Base-by-base conservation (phyloP, 2,113 vertebrate species). In the Perca flavescens region DNA sequence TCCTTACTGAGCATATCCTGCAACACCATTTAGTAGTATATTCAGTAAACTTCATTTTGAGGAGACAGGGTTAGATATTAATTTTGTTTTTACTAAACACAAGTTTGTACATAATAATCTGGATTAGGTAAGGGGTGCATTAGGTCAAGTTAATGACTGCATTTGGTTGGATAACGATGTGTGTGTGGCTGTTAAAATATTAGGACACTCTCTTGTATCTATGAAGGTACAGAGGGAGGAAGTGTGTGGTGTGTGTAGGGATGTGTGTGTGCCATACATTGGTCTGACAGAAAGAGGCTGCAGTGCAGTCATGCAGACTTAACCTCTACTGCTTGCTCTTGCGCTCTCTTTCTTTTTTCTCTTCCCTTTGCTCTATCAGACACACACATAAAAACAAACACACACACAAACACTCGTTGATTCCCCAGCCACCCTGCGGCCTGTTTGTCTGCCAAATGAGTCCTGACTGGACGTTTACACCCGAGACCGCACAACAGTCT, bases 371-470 rank as follows among this genome's bases (percentile, higher is more conserved):
- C 90, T 92, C 91, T 76, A 81, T 90, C 84, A 86, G 88, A 91
- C 88, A 84, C 89, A 88, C 88, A 88, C 91, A 88, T 66, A 69
- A 80, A 90, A 73, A 89, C 68, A 90, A 62, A 91, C 80, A 80
- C 79, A 82, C 83, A 86, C 84, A 88, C 83, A 91, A 79, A 91
- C 90, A 86, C 90, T 88, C 79, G 89, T 91, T 86, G 83, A 94
- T 91, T 93, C 93, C 92, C 93, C 69, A 87, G 92, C 90, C 88
- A 90, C 91, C 92, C 93, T 90, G 91, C 88, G 89, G 93, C 92
- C 93, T 92, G 93, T 93, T 93, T 94, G 93, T 94, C 93, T 94
- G 93, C 92, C 93, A 94, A 94, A 94, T 94, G 92, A 93, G 90
- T 94, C 93, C 90, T 94, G 93, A 94, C 93, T 94, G 93, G 89